Conservation (phyloP, 1,140 invertebrate species). For the Nymphalis io region DNA sequence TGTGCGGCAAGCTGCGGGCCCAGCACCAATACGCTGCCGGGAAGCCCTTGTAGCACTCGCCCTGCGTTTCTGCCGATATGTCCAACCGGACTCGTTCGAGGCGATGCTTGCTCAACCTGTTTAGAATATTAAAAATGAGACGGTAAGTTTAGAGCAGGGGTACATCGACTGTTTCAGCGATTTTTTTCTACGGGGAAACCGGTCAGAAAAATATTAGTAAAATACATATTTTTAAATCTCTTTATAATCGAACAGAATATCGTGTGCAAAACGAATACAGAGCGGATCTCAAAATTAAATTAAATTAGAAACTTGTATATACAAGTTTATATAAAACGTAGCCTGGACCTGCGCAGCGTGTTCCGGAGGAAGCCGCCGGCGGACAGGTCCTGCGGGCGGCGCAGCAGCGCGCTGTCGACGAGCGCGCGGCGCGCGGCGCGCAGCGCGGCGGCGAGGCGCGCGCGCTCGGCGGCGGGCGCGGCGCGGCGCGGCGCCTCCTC, state of each 20-base stretch:
- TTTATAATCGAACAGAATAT: no score
- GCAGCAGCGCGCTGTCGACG: conserved; percentile 90
- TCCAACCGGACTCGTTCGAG: conserved; percentile 92
- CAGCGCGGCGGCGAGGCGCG: conserved; percentile 66
- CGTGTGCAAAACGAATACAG: no score
- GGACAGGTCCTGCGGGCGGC: conserved; percentile 89
- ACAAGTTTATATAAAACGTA: no score
- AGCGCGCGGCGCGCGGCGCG: conserved; percentile 88
- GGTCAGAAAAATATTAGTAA: no score
- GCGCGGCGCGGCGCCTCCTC: conserved; percentile 83
- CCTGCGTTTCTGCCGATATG: conserved; percentile 84
- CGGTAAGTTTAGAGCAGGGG: no score
- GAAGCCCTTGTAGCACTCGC: conserved; percentile 94
- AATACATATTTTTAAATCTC: no score
- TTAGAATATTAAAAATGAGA: background rate
- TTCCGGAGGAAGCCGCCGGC: conserved; percentile 91
- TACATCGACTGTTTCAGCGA: no score
- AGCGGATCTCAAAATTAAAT: no score
- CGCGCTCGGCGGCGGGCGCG: conserved; percentile 66
- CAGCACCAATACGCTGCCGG: conserved; percentile 92
- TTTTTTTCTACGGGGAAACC: no score
- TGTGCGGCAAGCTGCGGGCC: conserved; percentile 89
- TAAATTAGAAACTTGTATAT: no score
- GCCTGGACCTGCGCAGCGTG: conserved; percentile 90
- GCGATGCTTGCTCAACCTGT: conserved; percentile 91